phyloP scores from a whole-genome alignment of 2,888 invertebrate species.

The Drosophila antonietae region DNA sequence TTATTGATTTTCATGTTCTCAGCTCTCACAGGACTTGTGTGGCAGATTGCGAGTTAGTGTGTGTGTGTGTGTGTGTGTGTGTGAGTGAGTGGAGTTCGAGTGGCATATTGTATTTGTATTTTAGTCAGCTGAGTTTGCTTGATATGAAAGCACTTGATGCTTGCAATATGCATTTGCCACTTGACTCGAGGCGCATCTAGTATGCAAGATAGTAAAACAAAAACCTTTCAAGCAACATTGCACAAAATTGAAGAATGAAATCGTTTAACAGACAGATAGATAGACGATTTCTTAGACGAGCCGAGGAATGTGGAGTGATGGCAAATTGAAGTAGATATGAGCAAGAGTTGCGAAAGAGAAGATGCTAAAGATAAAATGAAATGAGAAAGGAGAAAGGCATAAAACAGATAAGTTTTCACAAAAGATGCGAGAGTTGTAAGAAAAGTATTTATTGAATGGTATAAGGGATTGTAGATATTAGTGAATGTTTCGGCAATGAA shows the following conservation, averaged over 20 bases:
- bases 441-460: not conserved
- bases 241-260: not conserved
- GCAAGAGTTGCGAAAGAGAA: not conserved
- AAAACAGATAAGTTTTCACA: not conserved
- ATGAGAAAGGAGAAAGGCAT: not conserved
- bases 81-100: constrained; percentile 17
- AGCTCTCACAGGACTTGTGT: constrained; percentile 2
- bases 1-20: constrained; percentile 69
- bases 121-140: constrained; percentile 19
- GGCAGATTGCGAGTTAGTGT: not conserved
- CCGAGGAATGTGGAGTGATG: not conserved
- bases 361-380: not conserved
- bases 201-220: constrained; percentile 29
- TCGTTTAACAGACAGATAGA: not conserved
- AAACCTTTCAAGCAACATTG: constrained; percentile 23
- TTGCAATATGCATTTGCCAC: constrained; percentile 67
- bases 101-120: constrained; percentile 47
- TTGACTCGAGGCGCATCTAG: constrained; percentile 49
- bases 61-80: not conserved
- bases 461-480: not conserved
- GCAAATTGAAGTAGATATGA: not conserved
- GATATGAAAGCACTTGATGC: constrained; percentile 64
- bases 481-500: no score
- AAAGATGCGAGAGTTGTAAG: not conserved
- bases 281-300: not conserved